Base-by-base conservation (phyloP, 2,797 vertebrate species). In the Anas bahamensis region DNA sequence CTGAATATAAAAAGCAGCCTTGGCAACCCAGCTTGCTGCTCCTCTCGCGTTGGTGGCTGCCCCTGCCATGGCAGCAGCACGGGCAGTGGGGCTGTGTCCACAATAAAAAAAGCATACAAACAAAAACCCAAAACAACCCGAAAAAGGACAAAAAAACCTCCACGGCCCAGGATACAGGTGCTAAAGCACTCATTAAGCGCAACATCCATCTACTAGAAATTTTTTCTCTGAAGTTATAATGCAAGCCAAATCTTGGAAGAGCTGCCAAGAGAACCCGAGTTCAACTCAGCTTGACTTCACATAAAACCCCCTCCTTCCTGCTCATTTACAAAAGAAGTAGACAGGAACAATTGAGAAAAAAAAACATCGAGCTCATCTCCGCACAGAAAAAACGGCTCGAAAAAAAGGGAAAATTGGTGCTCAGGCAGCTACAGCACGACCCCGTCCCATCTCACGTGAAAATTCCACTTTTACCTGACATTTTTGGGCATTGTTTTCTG, bases 161-260 rank as follows among this genome's bases (percentile, higher is more conserved):
- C 31, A 13, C 57, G 82, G 64, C 61, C 56, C 70, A 35, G 59
- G 53, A 88, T 33, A 57, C 44, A 86, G 83, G 91, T 78, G 89
- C 78, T 82, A 71, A 93, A 93, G 60, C 42, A 77, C 56, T 88
- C 68, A 31, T 70, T 44, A 10, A 84, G 56, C 55, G 86, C 65
- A 83, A 92, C 78, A 96, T 80, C 41, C 77, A 78, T 55, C 95
- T 76, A 56, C 88, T 77, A 83, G 59, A 89, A 94, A 89, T 65
- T 91, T 55, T 79, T 77, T 83, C 35, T 90, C 81, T 82, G 29
- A 82, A 93, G 73, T 82, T 50, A 17, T 17, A 74, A 93, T n/a
- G 33, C 89, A 90, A 91, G 94, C 76, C 75, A 91, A 21, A 28
- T 13, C 48, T 78, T 55, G 2, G 4, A 63, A 80, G 55, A 80